A percentile compares a stretch with the other conserved stretches of the same genome.
phyloP scores from a whole-genome alignment of 2,888 invertebrate genomes.

The Cantharis lateralis region DNA sequence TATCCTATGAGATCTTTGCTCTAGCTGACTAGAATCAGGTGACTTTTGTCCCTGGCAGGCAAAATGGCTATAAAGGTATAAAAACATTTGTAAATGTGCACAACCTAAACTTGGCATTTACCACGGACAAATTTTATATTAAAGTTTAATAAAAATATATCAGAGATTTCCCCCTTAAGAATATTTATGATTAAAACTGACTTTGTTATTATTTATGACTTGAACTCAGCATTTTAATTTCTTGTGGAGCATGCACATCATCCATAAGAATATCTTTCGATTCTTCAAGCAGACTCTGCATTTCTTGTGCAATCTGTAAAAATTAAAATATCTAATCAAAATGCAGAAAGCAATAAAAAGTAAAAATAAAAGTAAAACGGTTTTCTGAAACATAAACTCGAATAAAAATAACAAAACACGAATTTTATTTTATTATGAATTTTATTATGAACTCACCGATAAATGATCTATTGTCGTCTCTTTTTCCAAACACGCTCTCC shows the following conservation, averaged over 20 bases:
- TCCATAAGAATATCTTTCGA: conserved; percentile 46
- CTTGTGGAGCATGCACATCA: conserved; percentile 45
- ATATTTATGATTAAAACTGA: too few relatives aligned
- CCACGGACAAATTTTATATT: too few relatives aligned
- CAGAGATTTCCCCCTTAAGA: too few relatives aligned
- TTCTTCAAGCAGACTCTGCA: conserved; percentile 39
- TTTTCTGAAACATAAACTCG: neutral
- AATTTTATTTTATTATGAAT: neutral
- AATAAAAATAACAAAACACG: neutral
- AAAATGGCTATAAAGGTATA: too few relatives aligned
- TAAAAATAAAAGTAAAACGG: neutral
- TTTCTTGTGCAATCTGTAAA: neutral
- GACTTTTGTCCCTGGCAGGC: too few relatives aligned
- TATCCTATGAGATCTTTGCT: too few relatives aligned
- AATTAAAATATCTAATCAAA: too few relatives aligned
- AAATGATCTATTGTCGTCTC: neutral
- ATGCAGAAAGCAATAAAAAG: neutral
- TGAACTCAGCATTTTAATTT: conserved; percentile 33
- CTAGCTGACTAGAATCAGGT: too few relatives aligned
- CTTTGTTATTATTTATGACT: neutral
- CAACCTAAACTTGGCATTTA: too few relatives aligned
- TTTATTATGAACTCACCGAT: neutral
- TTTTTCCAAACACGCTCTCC: neutral
- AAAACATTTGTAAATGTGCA: too few relatives aligned
- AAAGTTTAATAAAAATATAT: too few relatives aligned